Evolutionary conservation across 1,140 invertebrate genomes (phyloP).

Genomic region (Vanessa atalanta): DNA sequence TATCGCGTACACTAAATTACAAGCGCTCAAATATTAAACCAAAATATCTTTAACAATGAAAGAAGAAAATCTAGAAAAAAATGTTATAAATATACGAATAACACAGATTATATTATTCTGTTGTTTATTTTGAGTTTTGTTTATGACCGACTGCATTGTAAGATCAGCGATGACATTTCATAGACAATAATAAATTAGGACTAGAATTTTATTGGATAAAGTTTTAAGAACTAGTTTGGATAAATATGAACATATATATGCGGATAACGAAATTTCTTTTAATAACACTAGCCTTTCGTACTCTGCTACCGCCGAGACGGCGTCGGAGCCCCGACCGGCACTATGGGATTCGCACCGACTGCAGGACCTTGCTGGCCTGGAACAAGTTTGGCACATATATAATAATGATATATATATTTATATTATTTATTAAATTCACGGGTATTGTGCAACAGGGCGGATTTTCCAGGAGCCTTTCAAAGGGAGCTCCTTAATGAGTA

Average conservation of each 20-base stretch:
- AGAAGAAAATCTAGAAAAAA: no score
- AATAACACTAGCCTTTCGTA: conserved; percentile 6
- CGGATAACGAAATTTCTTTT: background rate
- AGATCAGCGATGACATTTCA: background rate
- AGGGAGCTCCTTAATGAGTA: no score
- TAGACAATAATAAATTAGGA: conserved; percentile 5
- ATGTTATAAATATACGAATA: no score
- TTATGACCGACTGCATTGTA: background rate
- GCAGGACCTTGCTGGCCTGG: conserved; percentile 87
- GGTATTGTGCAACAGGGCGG: no score
- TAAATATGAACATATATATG: conserved; percentile 1
- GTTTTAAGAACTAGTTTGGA: background rate
- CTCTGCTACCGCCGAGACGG: background rate
- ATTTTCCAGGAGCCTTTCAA: no score
- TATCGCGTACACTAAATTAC: no score
- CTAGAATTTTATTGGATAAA: background rate
- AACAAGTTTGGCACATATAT: conserved; percentile 56
- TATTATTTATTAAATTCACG: no score
- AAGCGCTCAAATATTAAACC: no score
- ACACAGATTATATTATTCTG: no score
- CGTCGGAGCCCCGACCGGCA: background rate
- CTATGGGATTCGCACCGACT: conserved; percentile 85
- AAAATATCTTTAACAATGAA: no score
- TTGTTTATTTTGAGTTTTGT: background rate
- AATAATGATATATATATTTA: no score